Percentiles rank a stretch among this genome's conserved stretches.
phyloP scores from a whole-genome alignment of 2,888 invertebrate species.

The Alviniconcha strummeri region DNA sequence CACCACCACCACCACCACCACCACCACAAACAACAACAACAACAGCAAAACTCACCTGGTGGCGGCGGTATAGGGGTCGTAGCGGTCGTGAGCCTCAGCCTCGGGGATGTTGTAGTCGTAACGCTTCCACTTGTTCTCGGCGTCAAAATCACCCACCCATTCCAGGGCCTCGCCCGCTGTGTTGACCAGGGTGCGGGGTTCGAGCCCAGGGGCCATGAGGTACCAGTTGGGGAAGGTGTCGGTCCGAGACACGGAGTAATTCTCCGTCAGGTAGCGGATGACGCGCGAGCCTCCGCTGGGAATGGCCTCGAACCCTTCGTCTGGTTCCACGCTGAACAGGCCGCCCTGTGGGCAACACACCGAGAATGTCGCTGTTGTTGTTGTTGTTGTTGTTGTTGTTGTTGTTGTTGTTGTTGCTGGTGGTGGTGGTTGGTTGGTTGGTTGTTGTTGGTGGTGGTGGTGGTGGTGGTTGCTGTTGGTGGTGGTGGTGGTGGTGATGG shows the following conservation, averaged over 20 bases:
- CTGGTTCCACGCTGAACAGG: constrained; percentile 48
- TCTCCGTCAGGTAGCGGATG: constrained; percentile 41
- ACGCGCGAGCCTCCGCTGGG: constrained; percentile 38
- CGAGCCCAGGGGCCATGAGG: constrained; percentile 42
- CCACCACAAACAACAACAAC: background rate
- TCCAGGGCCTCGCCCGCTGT: constrained; percentile 50
- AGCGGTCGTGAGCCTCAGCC: constrained; percentile 44
- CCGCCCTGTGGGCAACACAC: constrained; percentile 41
- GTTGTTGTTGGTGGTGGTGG: too few species aligned
- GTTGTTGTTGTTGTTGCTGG: too few species aligned
- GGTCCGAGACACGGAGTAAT: constrained; percentile 48
- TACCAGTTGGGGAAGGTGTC: constrained; percentile 59
- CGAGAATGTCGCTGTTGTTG: too few species aligned
- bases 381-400: too few species aligned
- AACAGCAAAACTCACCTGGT: constrained; percentile 11
- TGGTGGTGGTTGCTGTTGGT: too few species aligned
- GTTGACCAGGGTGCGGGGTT: constrained; percentile 46
- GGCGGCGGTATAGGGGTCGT: constrained; percentile 50
- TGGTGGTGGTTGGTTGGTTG: too few species aligned
- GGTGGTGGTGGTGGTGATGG: too few species aligned
- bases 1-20: background rate
- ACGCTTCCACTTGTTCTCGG: constrained; percentile 52
- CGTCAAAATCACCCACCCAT: constrained; percentile 44
- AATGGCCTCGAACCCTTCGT: constrained; percentile 36
- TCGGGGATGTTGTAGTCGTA: constrained; percentile 26